Evolutionary conservation across 2,888 invertebrate genomes (phyloP).

Genomic region (Macrophya alboannulata): DNA sequence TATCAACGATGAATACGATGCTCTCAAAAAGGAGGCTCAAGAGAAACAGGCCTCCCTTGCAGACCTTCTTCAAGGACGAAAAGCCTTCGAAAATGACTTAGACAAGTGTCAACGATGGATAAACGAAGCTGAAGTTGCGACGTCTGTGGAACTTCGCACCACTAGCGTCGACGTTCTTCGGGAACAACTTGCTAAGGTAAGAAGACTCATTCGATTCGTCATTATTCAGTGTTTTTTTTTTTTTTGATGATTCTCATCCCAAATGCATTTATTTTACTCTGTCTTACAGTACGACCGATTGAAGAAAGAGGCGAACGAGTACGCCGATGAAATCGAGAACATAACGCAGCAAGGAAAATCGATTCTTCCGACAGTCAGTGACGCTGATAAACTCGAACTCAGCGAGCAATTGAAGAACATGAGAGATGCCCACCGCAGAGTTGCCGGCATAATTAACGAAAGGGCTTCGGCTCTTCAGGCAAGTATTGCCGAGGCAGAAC

Average conservation of each 20-base stretch:
- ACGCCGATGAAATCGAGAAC: conserved; percentile 88
- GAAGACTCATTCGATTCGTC: not conserved
- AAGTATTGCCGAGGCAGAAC: conserved; percentile 91
- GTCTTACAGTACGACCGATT: conserved; percentile 86
- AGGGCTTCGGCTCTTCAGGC: conserved; percentile 88
- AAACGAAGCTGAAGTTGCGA: conserved; percentile 94
- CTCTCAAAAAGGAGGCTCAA: conserved; percentile 87
- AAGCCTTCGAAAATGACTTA: conserved; percentile 90
- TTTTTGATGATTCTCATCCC: conserved; percentile 21
- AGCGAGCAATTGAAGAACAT: conserved; percentile 91
- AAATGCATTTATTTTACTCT: conserved; percentile 50
- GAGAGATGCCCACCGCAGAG: conserved; percentile 89
- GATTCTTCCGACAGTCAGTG: conserved; percentile 90
- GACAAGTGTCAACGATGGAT: conserved; percentile 94
- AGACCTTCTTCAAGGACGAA: conserved; percentile 89
- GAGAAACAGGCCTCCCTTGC: conserved; percentile 88
- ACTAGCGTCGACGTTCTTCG: conserved; percentile 92
- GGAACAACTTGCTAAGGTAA: conserved; percentile 91
- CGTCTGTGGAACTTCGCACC: conserved; percentile 90
- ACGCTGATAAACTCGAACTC: conserved; percentile 92
- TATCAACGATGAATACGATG: conserved; percentile 87
- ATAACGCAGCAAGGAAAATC: conserved; percentile 91
- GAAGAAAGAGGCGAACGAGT: conserved; percentile 87
- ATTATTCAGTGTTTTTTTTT: conserved; percentile 27
- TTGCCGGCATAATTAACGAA: conserved; percentile 89